phyloP scores from a whole-genome alignment of 2,888 invertebrate species.

The Anaspis maculata region DNA sequence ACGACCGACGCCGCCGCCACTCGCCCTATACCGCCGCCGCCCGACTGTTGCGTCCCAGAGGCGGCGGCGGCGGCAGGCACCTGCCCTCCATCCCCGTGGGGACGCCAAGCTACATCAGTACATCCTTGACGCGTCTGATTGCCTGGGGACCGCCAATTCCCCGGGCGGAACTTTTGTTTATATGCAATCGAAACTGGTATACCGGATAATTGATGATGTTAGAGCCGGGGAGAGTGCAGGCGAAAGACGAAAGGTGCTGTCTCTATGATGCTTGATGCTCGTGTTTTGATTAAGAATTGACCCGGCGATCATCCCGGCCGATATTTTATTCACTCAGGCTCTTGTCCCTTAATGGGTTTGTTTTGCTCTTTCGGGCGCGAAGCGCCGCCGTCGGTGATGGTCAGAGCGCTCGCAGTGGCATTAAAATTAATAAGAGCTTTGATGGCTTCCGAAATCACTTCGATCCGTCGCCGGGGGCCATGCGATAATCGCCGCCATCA shows the following conservation, averaged over 20 bases:
- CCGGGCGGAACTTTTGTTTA: conserved; percentile 25
- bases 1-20: conserved; percentile 22
- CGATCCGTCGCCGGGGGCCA: too few species aligned
- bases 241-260: too few species aligned
- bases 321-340: conserved; percentile 8
- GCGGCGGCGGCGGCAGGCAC: conserved; percentile 16
- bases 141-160: conserved; percentile 32
- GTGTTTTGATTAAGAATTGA: conserved; percentile 10
- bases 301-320: conserved; percentile 1
- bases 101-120: conserved; percentile 27
- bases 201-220: conserved; percentile 23
- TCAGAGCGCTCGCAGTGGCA: too few species aligned
- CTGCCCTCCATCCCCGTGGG: conserved; percentile 25
- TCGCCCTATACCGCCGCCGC: conserved; percentile 4
- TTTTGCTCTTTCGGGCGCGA: too few species aligned
- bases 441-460: too few species aligned
- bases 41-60: conserved; percentile 26
- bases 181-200: conserved; percentile 23
- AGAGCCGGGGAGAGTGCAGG: conserved; percentile 11
- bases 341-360: conserved; percentile 8
- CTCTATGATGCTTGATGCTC: too few species aligned
- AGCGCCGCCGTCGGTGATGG: too few species aligned
- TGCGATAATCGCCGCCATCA: too few species aligned
- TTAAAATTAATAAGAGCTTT: too few species aligned
- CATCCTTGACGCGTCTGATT: conserved; percentile 33